phyloP scores from a whole-genome alignment of 2,113 vertebrate genomes.

The Emydocephalus ijimae region DNA sequence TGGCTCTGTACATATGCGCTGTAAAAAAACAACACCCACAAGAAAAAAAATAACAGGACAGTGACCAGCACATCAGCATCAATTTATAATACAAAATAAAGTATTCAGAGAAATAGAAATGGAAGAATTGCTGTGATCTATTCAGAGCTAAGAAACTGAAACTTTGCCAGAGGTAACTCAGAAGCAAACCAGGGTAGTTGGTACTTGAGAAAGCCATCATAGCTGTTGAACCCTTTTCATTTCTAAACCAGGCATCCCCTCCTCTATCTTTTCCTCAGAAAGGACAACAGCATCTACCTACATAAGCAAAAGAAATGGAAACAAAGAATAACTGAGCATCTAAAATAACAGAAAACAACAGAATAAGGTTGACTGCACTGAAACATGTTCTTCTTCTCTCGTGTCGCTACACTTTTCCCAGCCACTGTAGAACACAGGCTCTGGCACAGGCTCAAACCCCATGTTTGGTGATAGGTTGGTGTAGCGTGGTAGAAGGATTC shows the following conservation, averaged over 20 bases:
- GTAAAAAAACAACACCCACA: not conserved
- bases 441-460: no score
- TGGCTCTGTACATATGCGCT: not conserved
- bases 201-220: not conserved
- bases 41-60: not conserved
- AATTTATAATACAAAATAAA: not conserved
- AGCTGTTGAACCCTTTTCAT: not conserved
- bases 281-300: not conserved
- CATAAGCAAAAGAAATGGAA: not conserved
- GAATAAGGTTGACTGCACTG: not conserved
- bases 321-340: not conserved
- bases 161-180: not conserved
- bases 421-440: no score
- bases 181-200: not conserved
- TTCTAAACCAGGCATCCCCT: not conserved
- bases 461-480: no score
- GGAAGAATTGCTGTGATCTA: not conserved
- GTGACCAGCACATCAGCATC: not conserved
- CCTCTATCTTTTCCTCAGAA: not conserved
- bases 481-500: no score
- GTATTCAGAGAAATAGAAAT: not conserved
- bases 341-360: not conserved
- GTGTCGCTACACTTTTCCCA: no score
- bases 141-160: not conserved
- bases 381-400: no score